Evolutionary conservation across 2,113 vertebrate genomes (phyloP).

Genomic region (Pardalotus punctatus): DNA sequence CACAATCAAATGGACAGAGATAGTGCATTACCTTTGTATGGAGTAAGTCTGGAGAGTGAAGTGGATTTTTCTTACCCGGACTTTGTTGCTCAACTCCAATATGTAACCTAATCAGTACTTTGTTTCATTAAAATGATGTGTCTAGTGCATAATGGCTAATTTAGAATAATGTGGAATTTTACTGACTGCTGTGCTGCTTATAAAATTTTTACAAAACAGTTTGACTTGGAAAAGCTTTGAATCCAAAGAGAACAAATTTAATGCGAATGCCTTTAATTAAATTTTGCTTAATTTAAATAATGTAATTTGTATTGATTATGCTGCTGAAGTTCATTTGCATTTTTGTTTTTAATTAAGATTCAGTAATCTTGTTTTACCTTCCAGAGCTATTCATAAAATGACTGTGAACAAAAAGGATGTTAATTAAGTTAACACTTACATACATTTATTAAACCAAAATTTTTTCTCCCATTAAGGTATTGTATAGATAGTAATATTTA

Average conservation of each 20-base stretch:
- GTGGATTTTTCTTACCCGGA: background rate
- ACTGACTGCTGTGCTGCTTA: slow-evolving; percentile 1
- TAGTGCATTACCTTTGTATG: background rate
- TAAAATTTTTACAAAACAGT: slow-evolving; percentile 24
- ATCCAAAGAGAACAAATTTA: slow-evolving; percentile 18
- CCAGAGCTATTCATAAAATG: slow-evolving; percentile 32
- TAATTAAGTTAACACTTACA: slow-evolving; percentile 40
- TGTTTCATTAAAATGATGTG: background rate
- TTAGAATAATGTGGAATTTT: slow-evolving; percentile 42
- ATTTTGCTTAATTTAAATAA: slow-evolving; percentile 56
- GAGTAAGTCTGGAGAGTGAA: background rate
- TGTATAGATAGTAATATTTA: background rate
- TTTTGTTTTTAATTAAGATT: slow-evolving; percentile 63
- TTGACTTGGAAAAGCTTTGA: slow-evolving; percentile 39
- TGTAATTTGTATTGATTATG: slow-evolving; percentile 64
- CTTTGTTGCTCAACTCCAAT: background rate
- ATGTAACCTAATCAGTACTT: background rate
- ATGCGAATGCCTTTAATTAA: slow-evolving; percentile 44
- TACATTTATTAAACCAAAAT: background rate
- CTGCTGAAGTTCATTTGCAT: slow-evolving; percentile 8
- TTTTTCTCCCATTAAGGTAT: background rate
- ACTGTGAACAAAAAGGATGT: background rate
- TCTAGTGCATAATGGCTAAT: background rate
- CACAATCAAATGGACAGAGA: background rate
- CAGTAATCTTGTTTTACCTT: slow-evolving; percentile 53